These are phyloP conservation scores for Saimiri boliviensis DNA, from an alignment of 2,113 vertebrate genomes.

Conservation along the genomic window DNA sequence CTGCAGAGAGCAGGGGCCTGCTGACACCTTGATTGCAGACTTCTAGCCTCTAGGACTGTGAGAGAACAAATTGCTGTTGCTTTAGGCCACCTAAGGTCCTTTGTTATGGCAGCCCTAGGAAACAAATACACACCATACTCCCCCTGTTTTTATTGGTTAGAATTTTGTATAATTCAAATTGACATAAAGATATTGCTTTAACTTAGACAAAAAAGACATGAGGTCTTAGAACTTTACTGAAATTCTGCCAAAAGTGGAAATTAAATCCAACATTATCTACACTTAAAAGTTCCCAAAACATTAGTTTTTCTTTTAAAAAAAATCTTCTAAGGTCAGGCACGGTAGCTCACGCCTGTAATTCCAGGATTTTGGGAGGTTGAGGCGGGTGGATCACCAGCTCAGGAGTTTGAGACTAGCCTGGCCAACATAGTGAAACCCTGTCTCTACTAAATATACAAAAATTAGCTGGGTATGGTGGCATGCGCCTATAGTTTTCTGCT, in stretches of 20 bases:
- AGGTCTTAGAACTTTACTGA: not conserved
- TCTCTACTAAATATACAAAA: too few species aligned
- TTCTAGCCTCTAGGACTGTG: not conserved
- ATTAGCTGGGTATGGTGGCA: too few species aligned
- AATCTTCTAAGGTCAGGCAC: not conserved
- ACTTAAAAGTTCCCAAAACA: not conserved
- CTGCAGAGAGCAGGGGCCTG: not conserved
- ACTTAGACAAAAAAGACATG: conserved; percentile 24
- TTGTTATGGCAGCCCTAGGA: not conserved
- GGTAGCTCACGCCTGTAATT: too few species aligned
- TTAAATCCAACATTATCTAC: not conserved
- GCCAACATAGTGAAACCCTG: too few species aligned
- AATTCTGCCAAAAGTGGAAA: conserved; percentile 12
- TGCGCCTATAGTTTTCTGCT: too few species aligned
- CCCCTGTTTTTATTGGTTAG: not conserved
- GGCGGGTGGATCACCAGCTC: too few species aligned
- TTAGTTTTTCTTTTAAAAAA: not conserved
- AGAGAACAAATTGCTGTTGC: not conserved
- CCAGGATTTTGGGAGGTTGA: too few species aligned
- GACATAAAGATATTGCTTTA: not conserved
- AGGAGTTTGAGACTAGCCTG: too few species aligned
- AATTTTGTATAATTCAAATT: conserved; percentile 31
- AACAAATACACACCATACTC: not conserved
- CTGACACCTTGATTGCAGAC: not conserved
- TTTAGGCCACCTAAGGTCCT: not conserved